Base-by-base conservation (phyloP, 2,113 vertebrate species). In the Papio anubis region DNA sequence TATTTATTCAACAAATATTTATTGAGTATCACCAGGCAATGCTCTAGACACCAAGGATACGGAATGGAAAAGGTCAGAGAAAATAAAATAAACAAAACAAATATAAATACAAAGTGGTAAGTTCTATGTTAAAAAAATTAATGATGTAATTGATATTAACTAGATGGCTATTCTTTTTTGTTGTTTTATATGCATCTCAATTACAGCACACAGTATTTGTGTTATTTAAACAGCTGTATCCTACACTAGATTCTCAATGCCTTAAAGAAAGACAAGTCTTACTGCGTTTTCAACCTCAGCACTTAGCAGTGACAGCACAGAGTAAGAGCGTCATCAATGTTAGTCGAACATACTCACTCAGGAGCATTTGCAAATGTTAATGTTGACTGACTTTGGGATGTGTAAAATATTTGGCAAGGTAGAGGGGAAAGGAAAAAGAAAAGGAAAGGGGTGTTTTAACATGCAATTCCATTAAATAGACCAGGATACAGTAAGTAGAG, bases 1-100 rank as follows among this genome's bases (percentile, higher is more conserved):
- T 95, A 89, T 93, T 97, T 85, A 82, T 59, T 86, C 45, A 73
- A 79, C 52, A 97, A 86, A 83, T 94, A 93, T 96, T 97, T 88
- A 89, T 70, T 79, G 43, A 86, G 48, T 82, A 86, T 86, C 78
- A 80, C 8, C 64, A 82, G 40, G 66, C 27, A 94, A 66, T 91
- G 88, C 61, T 95, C 13, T 82, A 88, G 75, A 93, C 48, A 85
- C 76, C n/a, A 64, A 40, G 23, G 1, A 70, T 70, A 66, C 8
- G 38, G 30, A 76, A 93, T 93, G 45, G 43, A 72, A 96, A 45
- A 85, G 48, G 45, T 59, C 35, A 95, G 10, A 40, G 45, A 45
- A 12, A 45, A 87, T 78, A 73, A 50, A 73, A 20, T n/a, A 59
- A 38, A 72, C 27, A 68, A 43, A 38, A 66, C 17, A 61, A 7